These are phyloP conservation scores for Crenichthys baileyi DNA, from an alignment of 2,797 vertebrate species.

Conservation along the genomic window DNA sequence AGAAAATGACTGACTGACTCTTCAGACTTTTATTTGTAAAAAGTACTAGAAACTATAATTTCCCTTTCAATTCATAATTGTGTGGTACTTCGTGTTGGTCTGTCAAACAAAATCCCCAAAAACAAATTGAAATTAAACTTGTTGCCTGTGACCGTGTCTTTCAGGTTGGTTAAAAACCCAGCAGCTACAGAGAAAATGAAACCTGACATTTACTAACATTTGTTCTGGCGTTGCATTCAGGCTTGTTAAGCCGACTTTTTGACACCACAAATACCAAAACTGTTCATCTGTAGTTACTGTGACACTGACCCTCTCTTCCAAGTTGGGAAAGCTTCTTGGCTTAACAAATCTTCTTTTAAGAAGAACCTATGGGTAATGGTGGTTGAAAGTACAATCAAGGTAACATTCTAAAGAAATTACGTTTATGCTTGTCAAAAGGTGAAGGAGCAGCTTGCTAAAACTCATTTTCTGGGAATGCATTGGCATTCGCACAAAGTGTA, in stretches of 20 bases:
- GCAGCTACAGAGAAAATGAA: constrained; percentile 27
- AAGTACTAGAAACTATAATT: not conserved
- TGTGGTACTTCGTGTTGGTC: not conserved
- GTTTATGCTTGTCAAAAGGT: not conserved
- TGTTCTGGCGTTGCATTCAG: not conserved
- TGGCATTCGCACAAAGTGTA: constrained; percentile 18
- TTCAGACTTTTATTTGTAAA: not conserved
- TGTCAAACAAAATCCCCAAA: not conserved
- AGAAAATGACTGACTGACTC: too few relatives aligned
- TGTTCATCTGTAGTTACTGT: not conserved
- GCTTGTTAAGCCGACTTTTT: not conserved
- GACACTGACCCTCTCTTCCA: not conserved
- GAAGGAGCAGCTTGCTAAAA: not conserved
- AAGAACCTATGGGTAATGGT: not conserved
- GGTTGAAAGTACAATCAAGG: not conserved
- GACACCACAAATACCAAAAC: not conserved
- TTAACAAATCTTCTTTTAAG: not conserved
- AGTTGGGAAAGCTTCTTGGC: not conserved
- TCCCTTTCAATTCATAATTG: not conserved
- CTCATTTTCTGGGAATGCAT: constrained; percentile 19
- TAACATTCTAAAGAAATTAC: constrained; percentile 9
- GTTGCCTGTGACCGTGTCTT: not conserved
- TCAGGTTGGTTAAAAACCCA: constrained; percentile 2
- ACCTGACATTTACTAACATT: constrained; percentile 33
- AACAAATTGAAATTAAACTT: not conserved